A percentile compares a stretch with the other conserved stretches of the same genome.
Evolutionary conservation across 2,113 vertebrate genomes (phyloP).

Genomic region (Salvelinus sp.): DNA sequence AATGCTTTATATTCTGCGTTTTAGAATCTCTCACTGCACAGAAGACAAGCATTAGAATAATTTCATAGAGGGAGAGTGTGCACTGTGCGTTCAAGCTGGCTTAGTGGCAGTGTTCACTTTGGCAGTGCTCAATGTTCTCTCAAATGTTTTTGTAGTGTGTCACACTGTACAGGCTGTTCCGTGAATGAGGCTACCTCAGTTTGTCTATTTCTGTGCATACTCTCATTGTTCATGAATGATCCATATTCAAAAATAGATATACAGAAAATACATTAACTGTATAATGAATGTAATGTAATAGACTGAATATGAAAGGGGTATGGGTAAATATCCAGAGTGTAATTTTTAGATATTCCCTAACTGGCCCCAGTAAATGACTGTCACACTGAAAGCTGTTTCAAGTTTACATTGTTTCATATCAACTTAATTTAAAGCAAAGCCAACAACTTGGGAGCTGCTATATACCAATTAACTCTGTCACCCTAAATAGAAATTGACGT

Average conservation of each 20-base stretch:
- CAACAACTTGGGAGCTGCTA: too few species aligned
- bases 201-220: neutral
- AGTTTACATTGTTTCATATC: too few species aligned
- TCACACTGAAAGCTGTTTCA: too few species aligned
- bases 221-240: neutral
- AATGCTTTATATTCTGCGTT: neutral
- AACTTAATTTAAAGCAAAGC: too few species aligned
- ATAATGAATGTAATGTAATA: neutral
- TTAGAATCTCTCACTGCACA: neutral
- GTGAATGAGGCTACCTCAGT: neutral
- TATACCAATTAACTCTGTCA: too few species aligned
- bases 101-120: neutral
- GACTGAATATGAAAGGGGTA: neutral
- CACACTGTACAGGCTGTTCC: too few species aligned
- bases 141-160: too few species aligned
- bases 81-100: neutral
- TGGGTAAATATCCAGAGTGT: neutral
- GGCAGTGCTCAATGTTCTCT: too few species aligned
- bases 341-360: too few species aligned
- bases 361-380: too few species aligned
- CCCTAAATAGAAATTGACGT: too few species aligned
- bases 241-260: neutral
- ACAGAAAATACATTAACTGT: neutral
- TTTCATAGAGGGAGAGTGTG: neutral
- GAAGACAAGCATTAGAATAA: neutral